Conservation (phyloP, 1,140 invertebrate genomes). For the Glossosoma conforme region DNA sequence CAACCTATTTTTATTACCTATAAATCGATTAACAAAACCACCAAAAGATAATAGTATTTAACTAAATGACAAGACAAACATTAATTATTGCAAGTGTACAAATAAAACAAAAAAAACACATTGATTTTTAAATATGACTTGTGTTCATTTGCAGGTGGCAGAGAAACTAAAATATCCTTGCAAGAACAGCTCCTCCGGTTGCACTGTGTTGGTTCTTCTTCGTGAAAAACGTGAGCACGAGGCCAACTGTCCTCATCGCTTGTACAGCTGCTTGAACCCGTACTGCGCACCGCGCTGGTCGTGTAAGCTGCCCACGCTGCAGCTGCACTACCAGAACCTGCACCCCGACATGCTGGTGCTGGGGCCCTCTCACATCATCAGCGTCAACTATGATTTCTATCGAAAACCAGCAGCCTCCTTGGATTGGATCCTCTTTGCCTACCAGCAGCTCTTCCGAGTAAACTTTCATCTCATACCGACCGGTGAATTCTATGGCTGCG, state of each 20-base stretch:
- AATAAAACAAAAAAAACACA: too few relatives aligned
- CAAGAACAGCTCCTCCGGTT: slow-evolving; percentile 37
- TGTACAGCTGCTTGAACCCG: slow-evolving; percentile 12
- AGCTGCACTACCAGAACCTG: slow-evolving; percentile 8
- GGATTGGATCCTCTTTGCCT: slow-evolving; percentile 14
- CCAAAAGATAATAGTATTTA: too few relatives aligned
- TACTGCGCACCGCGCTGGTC: slow-evolving; percentile 16
- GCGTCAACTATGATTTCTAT: slow-evolving; percentile 14
- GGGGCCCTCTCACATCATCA: slow-evolving; percentile 10
- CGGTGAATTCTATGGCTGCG: slow-evolving; percentile 16
- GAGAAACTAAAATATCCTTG: slow-evolving; percentile 46
- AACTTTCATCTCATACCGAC: slow-evolving; percentile 11
- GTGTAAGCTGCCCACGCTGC: slow-evolving; percentile 10
- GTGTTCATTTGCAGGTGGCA: slow-evolving; percentile 37
- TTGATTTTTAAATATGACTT: too few relatives aligned
- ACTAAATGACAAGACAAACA: too few relatives aligned
- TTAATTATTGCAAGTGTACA: too few relatives aligned
- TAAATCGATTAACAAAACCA: too few relatives aligned
- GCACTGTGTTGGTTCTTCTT: slow-evolving; percentile 38
- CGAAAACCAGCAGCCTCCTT: slow-evolving; percentile 9
- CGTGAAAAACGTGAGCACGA: slow-evolving; percentile 38
- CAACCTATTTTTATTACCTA: too few relatives aligned
- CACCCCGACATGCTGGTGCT: slow-evolving; percentile 11
- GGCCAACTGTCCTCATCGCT: slow-evolving; percentile 34
- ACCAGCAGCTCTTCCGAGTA: slow-evolving; percentile 12